Percentiles rank a stretch among this genome's conserved stretches.
Conservation (phyloP, 2,113 vertebrate genomes). For the Alexandromys fortis region DNA sequence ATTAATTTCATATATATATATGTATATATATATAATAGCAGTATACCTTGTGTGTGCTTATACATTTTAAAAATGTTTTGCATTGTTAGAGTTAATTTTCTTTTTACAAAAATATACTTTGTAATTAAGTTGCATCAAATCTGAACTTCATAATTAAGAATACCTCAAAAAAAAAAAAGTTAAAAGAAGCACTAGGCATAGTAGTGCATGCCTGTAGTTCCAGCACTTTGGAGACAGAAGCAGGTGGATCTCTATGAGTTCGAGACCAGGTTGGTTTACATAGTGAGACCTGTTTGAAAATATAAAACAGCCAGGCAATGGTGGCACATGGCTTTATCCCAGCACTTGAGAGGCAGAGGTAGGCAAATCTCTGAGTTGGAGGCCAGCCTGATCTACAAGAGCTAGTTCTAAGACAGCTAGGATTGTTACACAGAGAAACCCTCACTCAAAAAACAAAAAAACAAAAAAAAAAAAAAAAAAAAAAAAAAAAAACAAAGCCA, state of each 20-base stretch:
- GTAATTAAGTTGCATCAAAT: slow-evolving; percentile 9
- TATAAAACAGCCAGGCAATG: not conserved
- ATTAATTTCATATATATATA: not conserved
- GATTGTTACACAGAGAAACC: too few relatives aligned
- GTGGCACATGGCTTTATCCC: too few relatives aligned
- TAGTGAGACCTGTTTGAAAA: not conserved
- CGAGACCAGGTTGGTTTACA: not conserved
- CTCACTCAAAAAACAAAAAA: too few relatives aligned
- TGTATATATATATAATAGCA: not conserved
- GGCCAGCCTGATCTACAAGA: too few relatives aligned
- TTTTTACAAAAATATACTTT: not conserved
- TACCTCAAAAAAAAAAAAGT: not conserved
- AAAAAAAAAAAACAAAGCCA: too few relatives aligned
- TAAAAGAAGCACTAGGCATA: not conserved
- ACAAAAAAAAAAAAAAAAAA: too few relatives aligned
- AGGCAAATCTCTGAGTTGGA: too few relatives aligned
- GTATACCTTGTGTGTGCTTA: not conserved
- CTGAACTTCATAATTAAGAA: slow-evolving; percentile 57
- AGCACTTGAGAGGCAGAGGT: too few relatives aligned
- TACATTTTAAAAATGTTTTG: not conserved
- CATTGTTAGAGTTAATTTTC: not conserved
- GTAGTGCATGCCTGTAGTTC: not conserved
- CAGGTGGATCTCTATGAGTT: not conserved
- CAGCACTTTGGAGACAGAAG: not conserved
- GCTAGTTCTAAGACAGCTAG: too few relatives aligned